Conservation (phyloP, 1,140 invertebrate genomes). For the Melitaea cinxia region DNA sequence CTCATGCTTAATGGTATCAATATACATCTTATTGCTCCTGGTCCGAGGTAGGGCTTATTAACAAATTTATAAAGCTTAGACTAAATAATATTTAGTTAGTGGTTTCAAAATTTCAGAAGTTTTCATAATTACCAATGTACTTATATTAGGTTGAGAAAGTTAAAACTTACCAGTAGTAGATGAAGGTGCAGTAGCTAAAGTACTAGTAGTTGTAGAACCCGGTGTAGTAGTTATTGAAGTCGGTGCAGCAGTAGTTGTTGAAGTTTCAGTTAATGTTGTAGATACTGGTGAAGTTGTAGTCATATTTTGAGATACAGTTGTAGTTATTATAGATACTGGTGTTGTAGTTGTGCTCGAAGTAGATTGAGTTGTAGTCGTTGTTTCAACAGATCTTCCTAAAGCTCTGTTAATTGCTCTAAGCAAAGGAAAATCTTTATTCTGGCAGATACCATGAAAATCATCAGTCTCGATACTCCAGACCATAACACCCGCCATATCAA, state of each 20-base stretch:
- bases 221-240: neutral
- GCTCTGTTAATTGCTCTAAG: conserved; percentile 49
- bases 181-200: neutral
- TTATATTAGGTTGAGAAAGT: no score
- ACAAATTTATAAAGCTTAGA: no score
- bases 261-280: neutral
- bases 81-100: no score
- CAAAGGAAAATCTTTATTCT: conserved; percentile 75
- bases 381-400: conserved; percentile 40
- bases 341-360: neutral
- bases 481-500: conserved; percentile 85
- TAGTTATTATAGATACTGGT: neutral
- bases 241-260: neutral
- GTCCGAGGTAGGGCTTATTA: no score
- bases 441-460: conserved; percentile 85
- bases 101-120: no score
- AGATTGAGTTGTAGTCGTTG: conserved; percentile 1
- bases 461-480: conserved; percentile 89
- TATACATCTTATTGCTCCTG: no score
- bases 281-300: neutral
- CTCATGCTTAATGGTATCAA: no score
- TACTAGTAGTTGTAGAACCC: neutral
- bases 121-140: no score
- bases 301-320: neutral
- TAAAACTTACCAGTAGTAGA: neutral